phyloP scores from a whole-genome alignment of 2,797 vertebrate species.

The Leucoraja ocellata region DNA sequence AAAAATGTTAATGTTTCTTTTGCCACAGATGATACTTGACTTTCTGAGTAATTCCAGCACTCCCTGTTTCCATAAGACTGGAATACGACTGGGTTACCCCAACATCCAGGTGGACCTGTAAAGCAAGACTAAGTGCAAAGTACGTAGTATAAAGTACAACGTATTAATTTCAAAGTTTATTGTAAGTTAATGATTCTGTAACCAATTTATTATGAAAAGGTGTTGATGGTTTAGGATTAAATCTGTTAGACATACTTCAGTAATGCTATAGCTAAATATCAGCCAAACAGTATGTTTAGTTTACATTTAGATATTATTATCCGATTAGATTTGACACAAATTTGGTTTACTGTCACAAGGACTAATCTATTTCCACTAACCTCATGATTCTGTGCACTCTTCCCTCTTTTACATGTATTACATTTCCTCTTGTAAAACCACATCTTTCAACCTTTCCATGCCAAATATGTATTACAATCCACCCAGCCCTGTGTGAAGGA shows the following conservation, averaged over 20 bases:
- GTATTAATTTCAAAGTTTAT: too few species aligned
- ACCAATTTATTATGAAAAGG: not conserved
- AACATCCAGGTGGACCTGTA: not conserved
- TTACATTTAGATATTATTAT: not conserved
- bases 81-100: not conserved
- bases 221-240: not conserved
- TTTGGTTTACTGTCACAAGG: not conserved
- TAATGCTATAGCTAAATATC: not conserved
- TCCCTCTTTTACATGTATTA: not conserved
- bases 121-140: not conserved
- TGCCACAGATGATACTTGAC: too few species aligned
- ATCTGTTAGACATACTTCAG: not conserved
- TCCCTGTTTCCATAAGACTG: not conserved
- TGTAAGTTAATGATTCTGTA: not conserved
- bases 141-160: too few species aligned
- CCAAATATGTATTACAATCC: too few species aligned
- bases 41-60: too few species aligned
- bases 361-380: not conserved
- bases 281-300: not conserved
- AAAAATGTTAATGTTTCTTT: too few species aligned
- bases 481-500: too few species aligned
- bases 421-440: not conserved
- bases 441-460: not conserved
- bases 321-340: not conserved
- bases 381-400: not conserved